Conservation (phyloP, 1,140 invertebrate genomes). For the Vanessa atalanta region DNA sequence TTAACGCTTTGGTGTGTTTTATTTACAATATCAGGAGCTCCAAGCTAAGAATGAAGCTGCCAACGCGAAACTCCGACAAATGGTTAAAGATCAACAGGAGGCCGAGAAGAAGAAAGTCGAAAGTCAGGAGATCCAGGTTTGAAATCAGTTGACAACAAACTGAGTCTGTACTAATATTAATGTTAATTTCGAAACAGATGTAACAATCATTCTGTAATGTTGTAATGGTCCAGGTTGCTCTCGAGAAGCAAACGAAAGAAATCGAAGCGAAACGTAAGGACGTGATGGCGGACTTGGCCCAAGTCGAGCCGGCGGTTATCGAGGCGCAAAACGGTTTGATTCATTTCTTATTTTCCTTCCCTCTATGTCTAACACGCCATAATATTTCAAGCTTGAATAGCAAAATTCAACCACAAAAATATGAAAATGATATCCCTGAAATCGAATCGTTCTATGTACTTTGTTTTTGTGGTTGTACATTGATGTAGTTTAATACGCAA, state of each 20-base stretch:
- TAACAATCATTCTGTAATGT: slow-evolving; percentile 23
- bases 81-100: slow-evolving; percentile 99
- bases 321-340: slow-evolving; percentile 97
- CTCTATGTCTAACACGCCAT: slow-evolving; percentile 21
- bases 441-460: not conserved
- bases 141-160: slow-evolving; percentile 12
- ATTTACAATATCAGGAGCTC: slow-evolving; percentile 85
- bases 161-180: not conserved
- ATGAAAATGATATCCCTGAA: not conserved
- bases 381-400: slow-evolving; percentile 16
- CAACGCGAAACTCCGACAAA: slow-evolving; percentile 98
- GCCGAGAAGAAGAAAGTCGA: slow-evolving; percentile 99
- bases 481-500: slow-evolving; percentile 3
- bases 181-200: not conserved
- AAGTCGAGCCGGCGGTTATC: slow-evolving; percentile 99
- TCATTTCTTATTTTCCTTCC: slow-evolving; percentile 25
- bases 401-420: slow-evolving; percentile 12
- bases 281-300: slow-evolving; percentile 96
- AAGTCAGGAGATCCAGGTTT: slow-evolving; percentile 97
- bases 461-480: slow-evolving; percentile 8
- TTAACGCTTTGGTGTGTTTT: not conserved
- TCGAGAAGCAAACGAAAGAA: slow-evolving; percentile 94
- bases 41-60: slow-evolving; percentile 99
- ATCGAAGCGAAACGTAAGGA: slow-evolving; percentile 95
- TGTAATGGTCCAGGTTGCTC: slow-evolving; percentile 66